Evolutionary conservation across 2,888 invertebrate species (phyloP).

Genomic region (Uropetala carovei): DNA sequence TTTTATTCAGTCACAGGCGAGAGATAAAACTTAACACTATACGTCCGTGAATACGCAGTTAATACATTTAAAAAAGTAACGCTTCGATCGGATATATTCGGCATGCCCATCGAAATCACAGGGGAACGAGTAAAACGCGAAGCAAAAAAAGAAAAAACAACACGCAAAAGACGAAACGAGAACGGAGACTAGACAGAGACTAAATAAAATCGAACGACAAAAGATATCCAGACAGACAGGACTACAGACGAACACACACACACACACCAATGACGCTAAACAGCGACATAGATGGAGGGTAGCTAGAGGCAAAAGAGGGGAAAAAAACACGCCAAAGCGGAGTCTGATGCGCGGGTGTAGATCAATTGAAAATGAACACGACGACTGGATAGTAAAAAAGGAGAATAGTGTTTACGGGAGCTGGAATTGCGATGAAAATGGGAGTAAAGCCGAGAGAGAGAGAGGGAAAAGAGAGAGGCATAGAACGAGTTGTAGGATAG

Average conservation of each 20-base stretch:
- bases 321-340: neutral
- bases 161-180: too few species aligned
- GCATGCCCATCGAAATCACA: too few species aligned
- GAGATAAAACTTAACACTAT: too few species aligned
- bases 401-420: neutral
- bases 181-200: too few species aligned
- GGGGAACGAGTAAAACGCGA: too few species aligned
- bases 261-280: slow-evolving; percentile 8
- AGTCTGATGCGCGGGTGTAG: slow-evolving; percentile 50
- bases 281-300: slow-evolving; percentile 30
- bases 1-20: too few species aligned
- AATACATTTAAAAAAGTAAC: too few species aligned
- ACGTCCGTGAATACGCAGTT: too few species aligned
- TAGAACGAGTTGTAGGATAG: neutral
- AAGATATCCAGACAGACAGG: neutral
- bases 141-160: too few species aligned
- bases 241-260: neutral
- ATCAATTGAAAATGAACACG: slow-evolving; percentile 49
- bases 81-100: too few species aligned
- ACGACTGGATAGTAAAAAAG: slow-evolving; percentile 23
- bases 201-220: neutral
- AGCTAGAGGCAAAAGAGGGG: neutral
- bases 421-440: slow-evolving; percentile 29
- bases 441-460: neutral
- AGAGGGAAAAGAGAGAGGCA: slow-evolving; percentile 20